phyloP scores from a whole-genome alignment of 2,797 vertebrate species.

The Bradypodion pumilum region DNA sequence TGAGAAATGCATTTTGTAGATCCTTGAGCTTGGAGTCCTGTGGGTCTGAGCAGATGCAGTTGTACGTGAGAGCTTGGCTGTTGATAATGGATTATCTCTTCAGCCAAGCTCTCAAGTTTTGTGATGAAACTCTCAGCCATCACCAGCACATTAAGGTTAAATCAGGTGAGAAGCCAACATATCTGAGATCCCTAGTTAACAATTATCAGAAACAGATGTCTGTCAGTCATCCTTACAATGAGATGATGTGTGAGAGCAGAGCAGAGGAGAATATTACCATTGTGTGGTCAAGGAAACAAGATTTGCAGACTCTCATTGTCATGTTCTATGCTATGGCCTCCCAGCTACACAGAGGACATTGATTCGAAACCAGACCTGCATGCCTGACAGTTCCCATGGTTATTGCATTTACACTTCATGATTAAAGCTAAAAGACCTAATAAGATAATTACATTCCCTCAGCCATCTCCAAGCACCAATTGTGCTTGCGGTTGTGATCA shows the following conservation, averaged over 20 bases:
- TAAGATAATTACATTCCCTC: neutral
- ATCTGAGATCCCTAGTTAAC: neutral
- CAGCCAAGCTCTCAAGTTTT: no score
- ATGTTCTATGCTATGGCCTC: neutral
- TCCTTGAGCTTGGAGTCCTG: no score
- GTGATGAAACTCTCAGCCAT: no score
- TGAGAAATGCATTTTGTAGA: no score
- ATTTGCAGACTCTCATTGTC: neutral
- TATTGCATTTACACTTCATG: neutral
- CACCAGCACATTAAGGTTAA: no score
- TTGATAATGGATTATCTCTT: no score
- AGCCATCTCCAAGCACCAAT: neutral
- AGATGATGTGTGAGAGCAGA: neutral
- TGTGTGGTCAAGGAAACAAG: neutral
- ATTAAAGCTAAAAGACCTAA: neutral
- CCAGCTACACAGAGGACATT: neutral
- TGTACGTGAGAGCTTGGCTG: no score
- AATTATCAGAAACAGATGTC: neutral
- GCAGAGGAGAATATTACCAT: neutral
- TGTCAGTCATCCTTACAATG: neutral
- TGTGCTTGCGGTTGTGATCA: neutral
- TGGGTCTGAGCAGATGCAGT: no score
- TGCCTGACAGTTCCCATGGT: neutral
- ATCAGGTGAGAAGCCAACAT: neutral
- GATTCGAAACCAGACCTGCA: neutral